Conservation (phyloP, 2,113 vertebrate genomes). For the Cynopterus brachyotis region DNA sequence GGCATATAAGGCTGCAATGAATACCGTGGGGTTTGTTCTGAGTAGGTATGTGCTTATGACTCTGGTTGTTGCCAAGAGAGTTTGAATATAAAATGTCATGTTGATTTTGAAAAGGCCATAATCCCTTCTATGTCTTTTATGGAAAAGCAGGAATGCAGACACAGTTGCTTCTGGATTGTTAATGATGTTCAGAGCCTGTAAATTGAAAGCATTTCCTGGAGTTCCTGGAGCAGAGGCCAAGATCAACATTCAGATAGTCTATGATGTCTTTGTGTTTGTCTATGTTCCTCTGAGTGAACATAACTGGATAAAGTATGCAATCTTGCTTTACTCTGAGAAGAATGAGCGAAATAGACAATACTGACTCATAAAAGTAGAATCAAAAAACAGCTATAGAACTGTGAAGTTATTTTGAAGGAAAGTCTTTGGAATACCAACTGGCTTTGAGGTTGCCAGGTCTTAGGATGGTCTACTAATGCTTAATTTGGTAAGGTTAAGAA, state of each 20-base stretch:
- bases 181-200: background rate
- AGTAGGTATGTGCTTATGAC: background rate
- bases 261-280: background rate
- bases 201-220: slow-evolving; percentile 33
- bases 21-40: background rate
- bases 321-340: background rate
- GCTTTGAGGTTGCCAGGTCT: background rate
- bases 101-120: slow-evolving; percentile 19
- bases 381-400: background rate
- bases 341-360: background rate
- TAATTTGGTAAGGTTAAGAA: background rate
- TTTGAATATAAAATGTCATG: background rate
- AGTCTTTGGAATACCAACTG: background rate
- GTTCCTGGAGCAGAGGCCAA: slow-evolving; percentile 30
- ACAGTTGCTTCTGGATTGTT: slow-evolving; percentile 24
- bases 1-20: background rate
- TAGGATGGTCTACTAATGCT: background rate
- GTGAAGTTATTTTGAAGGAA: background rate
- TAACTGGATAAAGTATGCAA: background rate
- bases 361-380: background rate
- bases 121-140: slow-evolving; percentile 19
- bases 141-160: slow-evolving; percentile 46
- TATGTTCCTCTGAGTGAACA: background rate
- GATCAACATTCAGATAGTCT: background rate
- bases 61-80: background rate